These are phyloP conservation scores for Aramus guarauna DNA, from an alignment of 2,113 vertebrate genomes.

Conservation along the genomic window DNA sequence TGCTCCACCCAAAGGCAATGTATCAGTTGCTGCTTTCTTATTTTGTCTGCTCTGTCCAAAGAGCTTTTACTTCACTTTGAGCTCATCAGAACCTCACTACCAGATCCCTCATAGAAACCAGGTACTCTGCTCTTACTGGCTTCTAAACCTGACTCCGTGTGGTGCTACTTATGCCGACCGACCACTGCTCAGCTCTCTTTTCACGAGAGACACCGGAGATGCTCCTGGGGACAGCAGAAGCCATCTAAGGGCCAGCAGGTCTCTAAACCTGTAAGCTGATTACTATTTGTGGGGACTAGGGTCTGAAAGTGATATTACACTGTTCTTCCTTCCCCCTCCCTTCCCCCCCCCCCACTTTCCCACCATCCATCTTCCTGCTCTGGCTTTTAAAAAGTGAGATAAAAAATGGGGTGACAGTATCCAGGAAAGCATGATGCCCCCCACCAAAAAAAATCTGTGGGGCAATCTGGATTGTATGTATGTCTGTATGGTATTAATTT, in stretches of 20 bases:
- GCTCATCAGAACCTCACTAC: not conserved
- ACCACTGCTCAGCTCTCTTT: not conserved
- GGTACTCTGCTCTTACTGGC: not conserved
- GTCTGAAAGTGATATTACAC: conserved; percentile 14
- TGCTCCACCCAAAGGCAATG: not conserved
- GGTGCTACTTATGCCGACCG: not conserved
- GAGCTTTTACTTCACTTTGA: not conserved
- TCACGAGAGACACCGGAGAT: not conserved
- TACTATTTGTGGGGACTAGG: conserved; percentile 17
- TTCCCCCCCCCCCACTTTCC: no score
- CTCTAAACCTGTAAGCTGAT: conserved; percentile 52
- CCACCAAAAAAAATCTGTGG: not conserved
- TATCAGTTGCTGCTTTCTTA: not conserved
- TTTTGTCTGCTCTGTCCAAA: not conserved
- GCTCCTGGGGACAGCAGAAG: conserved; percentile 4
- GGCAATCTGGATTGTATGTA: not conserved
- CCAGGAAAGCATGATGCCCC: not conserved
- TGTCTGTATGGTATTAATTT: not conserved
- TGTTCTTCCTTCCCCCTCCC: not conserved
- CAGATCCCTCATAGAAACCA: not conserved
- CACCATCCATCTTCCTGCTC: not conserved
- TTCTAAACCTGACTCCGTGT: not conserved
- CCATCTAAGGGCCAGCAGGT: conserved; percentile 25
- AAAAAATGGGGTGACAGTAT: not conserved
- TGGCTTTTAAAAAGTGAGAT: not conserved